Evolutionary conservation across 2,797 vertebrate genomes (phyloP), one percentile per base, ranked within the genome.

Genomic region (Lacerta bilineata): DNA sequence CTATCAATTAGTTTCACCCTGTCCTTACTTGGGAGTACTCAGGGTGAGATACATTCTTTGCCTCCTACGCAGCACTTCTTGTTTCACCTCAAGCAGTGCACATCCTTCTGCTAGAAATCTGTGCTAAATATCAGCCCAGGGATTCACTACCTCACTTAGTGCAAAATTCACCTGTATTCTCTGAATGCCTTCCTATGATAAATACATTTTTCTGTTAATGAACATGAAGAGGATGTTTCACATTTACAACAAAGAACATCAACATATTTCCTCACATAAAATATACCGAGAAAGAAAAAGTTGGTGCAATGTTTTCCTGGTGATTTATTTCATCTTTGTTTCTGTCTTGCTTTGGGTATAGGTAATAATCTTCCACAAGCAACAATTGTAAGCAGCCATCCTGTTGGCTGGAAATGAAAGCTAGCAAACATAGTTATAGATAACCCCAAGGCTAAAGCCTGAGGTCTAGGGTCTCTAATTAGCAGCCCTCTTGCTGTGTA

Each of bases 281-380:
- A 36, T 87, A 50, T 41, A 61, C 46, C 82, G 75, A 78, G 25
- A 84, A 29, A 25, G 46, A 69, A 23, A 41, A 41, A 0, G 0
- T 1, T 25, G 86, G 69, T 41, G 55, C 76, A 83, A 59, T 64
- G n/a, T 55, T 83, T 36, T 83, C 33, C 36, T 68, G 71, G 66
- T 36, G 25, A 93, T 69, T 17, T 88, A 64, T 84, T 88, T 0
- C n/a, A 75, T 83, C 41, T 91, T 90, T 87, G 3, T 20, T 2
- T 13, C 69, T 0, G 55, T 10, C 80, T 83, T 82, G 2, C 46
- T 72, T 89, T 87, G 68, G 25, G 84, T 84, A 6, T 36, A 1
- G 55, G 0, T 72, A 74, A 33, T 2, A 90, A 71, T 41, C 25
- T 91, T n/a, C n/a, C 11, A 1, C 36, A 77, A 83, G 33, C 46